phyloP scores from a whole-genome alignment of 2,888 invertebrate species.

The Cancer borealis region DNA sequence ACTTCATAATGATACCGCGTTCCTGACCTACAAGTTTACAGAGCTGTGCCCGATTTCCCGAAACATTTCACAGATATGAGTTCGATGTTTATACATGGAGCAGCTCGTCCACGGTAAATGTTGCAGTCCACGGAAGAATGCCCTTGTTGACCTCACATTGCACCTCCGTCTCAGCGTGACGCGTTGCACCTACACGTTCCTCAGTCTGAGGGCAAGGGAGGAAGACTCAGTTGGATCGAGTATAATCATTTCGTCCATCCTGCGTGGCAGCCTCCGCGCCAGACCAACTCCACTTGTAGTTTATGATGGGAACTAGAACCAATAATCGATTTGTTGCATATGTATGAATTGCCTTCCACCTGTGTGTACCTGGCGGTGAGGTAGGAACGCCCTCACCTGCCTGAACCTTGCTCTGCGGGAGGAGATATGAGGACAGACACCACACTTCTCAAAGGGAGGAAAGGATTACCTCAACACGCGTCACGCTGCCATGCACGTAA shows the following conservation, averaged over 20 bases:
- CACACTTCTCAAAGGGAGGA: slow-evolving; percentile 35
- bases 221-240: neutral
- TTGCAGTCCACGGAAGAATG: neutral
- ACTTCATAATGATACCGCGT: neutral
- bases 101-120: neutral
- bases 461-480: slow-evolving; percentile 13
- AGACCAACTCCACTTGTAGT: slow-evolving; percentile 9
- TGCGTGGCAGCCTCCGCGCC: slow-evolving; percentile 15
- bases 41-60: neutral
- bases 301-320: slow-evolving; percentile 33
- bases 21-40: neutral
- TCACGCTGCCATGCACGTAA: slow-evolving; percentile 25
- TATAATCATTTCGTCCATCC: neutral
- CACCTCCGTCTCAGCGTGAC: neutral
- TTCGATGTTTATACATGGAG: neutral
- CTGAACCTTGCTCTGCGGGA: slow-evolving; percentile 2
- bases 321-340: slow-evolving; percentile 38
- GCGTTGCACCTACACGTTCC: slow-evolving; percentile 8
- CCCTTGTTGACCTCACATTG: slow-evolving; percentile 1
- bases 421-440: slow-evolving; percentile 15
- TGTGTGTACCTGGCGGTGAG: slow-evolving; percentile 5
- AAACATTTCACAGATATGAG: too few species aligned
- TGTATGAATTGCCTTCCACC: slow-evolving; percentile 30
- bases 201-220: neutral
- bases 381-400: slow-evolving; percentile 30